Base-by-base conservation (phyloP, 2,797 vertebrate genomes). In the Apogon talboti region DNA sequence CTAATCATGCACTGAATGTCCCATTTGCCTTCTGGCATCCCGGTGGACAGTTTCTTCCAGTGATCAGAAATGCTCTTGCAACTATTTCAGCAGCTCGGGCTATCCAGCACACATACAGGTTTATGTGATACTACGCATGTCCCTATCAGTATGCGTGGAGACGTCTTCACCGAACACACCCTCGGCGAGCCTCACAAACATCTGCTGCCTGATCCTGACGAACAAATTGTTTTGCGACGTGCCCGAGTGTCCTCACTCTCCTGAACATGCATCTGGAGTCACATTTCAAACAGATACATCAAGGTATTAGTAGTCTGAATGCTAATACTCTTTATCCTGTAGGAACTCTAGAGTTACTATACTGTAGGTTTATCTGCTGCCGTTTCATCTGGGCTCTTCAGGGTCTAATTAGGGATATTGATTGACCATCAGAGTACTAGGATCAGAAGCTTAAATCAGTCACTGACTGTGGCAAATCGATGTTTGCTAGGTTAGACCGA, bases 341-440 rank as follows among this genome's bases (percentile, higher is more conserved):
- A 37, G 48, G 40, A 19, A 53, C 18, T 18, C 53, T 52, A 56
- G 44, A 52, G 44, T 42, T 64, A 38, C 43, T 33, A 28, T n/a
- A 9, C 35, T 18, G 19, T 3, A 19, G 35, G 35, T 40, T 56
- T 19, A 47, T 52, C 41, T 35, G 24, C 54, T 44, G 8, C 6
- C 54, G 35, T 62, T 38, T 53, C 74, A 37, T 61, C 46, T 60
- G 42, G 69, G 53, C 24, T 19, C 45, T 62, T 79, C 55, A 65
- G 14, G 56, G 46, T 61, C 66, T 79, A 78, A 84, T 85, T 67
- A 78, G 59, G 19, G 53, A 38, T 75, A 86, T 87, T 68, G 79
- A 88, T 63, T 67, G 37, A 65, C 59, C 30, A 41, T 44, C 19
- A 18, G 55, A 33, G 52, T 61, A 42, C 42, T 48, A 44, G 4